Evolutionary conservation across 2,113 vertebrate species (phyloP), one percentile per base, ranked within the genome.

Genomic region (Pseudopodoces humilis): DNA sequence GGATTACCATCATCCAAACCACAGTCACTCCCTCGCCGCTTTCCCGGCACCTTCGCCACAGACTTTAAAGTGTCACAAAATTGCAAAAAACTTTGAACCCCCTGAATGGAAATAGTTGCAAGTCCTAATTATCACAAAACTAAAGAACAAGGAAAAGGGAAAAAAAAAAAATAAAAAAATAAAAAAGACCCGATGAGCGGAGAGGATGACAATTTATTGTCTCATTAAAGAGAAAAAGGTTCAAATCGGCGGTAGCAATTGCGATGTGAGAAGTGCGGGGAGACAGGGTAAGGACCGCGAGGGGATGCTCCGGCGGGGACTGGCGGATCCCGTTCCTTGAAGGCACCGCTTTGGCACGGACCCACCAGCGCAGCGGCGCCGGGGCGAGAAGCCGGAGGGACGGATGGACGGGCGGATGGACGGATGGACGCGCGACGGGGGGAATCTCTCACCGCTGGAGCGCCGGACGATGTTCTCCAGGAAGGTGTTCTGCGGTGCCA

Each of bases 401-500:
- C 2, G 60, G 60, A 16, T 0, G 67, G 71, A 3, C 0, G 10
- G 60, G 22, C 0, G 50, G 33, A 15, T 9, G 37, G 60, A 2
- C 0, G 33, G 65, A 37, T 0, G 31, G 17, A 39, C 0, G 39
- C 7, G 7, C 2, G 44, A 41, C 19, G 22, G 58, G 56, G 56
- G 28, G 9, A 5, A 60, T 23, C 25, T 84, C 89, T 94, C 99
- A 99, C 99, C 99, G 86, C 98, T 99, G 46, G 99, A 99, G 84
- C 99, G 98, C 92, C 99, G 97, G 97, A 99, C 99, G 94, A 99
- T 99, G 97, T 99, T 99, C 97, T 99, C 99, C 98, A 99, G 95
- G 91, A 99, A 99, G 81, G 99, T 99, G 98, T 99, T 99, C 98
- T 99, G 99, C 96, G 99, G 99, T 97, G 99, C 99, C 98, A 99